A percentile compares a stretch with the other conserved stretches of the same genome.
Conservation (phyloP, 1,140 invertebrate species). For the Caenorhabditis brenneri region DNA sequence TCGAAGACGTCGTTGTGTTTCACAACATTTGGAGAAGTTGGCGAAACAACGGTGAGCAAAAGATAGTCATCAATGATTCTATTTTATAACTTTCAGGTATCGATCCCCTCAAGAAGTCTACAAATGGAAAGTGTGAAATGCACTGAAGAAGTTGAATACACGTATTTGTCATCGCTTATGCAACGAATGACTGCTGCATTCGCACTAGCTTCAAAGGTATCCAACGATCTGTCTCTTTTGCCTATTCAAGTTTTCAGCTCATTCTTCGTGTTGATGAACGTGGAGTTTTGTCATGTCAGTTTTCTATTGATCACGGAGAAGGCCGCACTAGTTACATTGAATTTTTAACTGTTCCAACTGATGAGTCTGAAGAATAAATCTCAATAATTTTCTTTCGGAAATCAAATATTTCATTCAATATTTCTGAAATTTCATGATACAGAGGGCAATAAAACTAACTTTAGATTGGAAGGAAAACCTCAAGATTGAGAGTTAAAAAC, state of each 20-base stretch:
- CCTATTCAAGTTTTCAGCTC: not conserved
- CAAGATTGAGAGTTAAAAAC: too few relatives aligned
- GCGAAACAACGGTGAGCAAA: not conserved
- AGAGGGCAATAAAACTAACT: too few relatives aligned
- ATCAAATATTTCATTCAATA: too few relatives aligned
- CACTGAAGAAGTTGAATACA: not conserved
- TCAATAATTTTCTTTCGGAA: too few relatives aligned
- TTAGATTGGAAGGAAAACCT: too few relatives aligned
- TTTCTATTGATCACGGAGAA: conserved; percentile 18
- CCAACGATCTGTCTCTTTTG: not conserved
- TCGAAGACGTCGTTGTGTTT: not conserved
- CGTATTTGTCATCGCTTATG: not conserved
- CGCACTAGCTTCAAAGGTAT: not conserved
- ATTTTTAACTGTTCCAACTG: conserved; percentile 8
- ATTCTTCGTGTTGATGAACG: conserved; percentile 10
- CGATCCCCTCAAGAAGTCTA: not conserved
- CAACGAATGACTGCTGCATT: conserved; percentile 4
- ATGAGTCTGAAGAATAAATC: not conserved
- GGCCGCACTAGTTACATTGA: not conserved
- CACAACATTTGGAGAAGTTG: not conserved
- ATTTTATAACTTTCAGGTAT: not conserved
- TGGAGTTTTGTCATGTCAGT: not conserved
- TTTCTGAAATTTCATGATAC: too few relatives aligned
- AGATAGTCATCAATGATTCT: too few relatives aligned
- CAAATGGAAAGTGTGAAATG: conserved; percentile 34